Evolutionary conservation across 2,888 invertebrate genomes (phyloP).

Genomic region (Poecilobothrus nobilitatus): DNA sequence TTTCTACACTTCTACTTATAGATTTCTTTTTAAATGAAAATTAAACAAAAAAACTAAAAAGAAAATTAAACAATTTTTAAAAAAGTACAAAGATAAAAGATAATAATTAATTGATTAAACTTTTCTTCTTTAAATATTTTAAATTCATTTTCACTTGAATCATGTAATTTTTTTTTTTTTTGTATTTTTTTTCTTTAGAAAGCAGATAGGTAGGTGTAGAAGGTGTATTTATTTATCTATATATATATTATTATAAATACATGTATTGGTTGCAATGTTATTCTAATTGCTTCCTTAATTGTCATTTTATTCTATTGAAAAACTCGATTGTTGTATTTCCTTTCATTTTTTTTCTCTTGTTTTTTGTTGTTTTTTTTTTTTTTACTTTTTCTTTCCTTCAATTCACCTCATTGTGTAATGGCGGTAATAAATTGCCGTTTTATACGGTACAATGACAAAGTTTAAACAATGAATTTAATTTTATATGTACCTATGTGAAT

Average conservation of each 20-base stretch:
- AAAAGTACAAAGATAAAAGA: not conserved
- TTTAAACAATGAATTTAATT: slow-evolving; percentile 6
- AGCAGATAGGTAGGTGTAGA: too few relatives aligned
- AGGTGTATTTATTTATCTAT: not conserved
- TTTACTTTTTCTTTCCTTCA: not conserved
- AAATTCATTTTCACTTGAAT: slow-evolving; percentile 1
- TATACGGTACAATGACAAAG: not conserved
- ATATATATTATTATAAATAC: not conserved
- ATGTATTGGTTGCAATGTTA: not conserved
- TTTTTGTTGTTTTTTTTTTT: not conserved
- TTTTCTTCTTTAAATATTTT: slow-evolving; percentile 2
- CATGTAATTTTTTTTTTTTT: not conserved
- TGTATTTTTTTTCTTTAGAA: too few relatives aligned
- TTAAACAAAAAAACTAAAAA: too few relatives aligned
- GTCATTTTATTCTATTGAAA: not conserved
- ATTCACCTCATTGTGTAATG: not conserved
- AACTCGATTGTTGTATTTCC: too few relatives aligned
- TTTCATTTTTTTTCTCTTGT: not conserved
- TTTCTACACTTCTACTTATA: too few relatives aligned
- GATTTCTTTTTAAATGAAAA: too few relatives aligned
- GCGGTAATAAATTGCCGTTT: not conserved
- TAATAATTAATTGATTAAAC: slow-evolving; percentile 6
- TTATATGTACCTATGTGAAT: not conserved
- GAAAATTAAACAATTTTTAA: not conserved
- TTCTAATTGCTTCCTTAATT: not conserved